These are phyloP conservation scores for Malurus leucopterus DNA, from an alignment of 2,797 vertebrate genomes.

Conservation along the genomic window DNA sequence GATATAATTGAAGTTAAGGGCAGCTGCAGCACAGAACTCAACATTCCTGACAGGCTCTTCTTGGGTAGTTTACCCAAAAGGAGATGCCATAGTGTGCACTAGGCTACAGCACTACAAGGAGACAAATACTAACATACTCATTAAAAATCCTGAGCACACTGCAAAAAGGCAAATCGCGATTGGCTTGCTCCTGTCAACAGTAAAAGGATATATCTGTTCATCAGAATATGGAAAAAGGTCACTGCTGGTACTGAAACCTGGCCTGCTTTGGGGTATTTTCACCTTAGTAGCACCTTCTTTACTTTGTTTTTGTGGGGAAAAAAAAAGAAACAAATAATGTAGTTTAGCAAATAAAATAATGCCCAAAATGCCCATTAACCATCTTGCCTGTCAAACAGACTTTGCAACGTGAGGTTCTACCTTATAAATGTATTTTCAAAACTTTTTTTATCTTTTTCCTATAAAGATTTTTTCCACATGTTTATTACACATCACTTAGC, in stretches of 20 bases:
- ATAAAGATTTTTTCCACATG: not conserved
- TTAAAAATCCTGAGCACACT: not conserved
- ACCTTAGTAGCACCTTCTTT: not conserved
- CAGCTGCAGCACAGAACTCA: not conserved
- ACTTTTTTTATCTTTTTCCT: not conserved
- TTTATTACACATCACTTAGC: not conserved
- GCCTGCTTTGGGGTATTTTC: not conserved
- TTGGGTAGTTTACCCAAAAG: not conserved
- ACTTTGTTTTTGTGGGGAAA: not conserved
- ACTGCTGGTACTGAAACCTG: not conserved
- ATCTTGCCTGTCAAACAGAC: not conserved
- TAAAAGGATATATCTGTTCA: not conserved
- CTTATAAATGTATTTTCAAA: not conserved
- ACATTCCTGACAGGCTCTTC: not conserved
- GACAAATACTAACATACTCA: not conserved
- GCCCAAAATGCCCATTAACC: not conserved
- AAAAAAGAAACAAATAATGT: not conserved
- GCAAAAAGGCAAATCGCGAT: not conserved
- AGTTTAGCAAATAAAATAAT: not conserved
- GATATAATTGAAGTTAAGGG: not conserved
- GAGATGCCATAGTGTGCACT: not conserved
- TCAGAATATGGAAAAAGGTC: not conserved
- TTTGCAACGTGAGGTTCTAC: not conserved
- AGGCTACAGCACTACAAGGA: not conserved
- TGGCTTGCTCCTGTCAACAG: not conserved